phyloP scores from a whole-genome alignment of 1,140 invertebrate species.

The Oryzaephilus surinamensis region DNA sequence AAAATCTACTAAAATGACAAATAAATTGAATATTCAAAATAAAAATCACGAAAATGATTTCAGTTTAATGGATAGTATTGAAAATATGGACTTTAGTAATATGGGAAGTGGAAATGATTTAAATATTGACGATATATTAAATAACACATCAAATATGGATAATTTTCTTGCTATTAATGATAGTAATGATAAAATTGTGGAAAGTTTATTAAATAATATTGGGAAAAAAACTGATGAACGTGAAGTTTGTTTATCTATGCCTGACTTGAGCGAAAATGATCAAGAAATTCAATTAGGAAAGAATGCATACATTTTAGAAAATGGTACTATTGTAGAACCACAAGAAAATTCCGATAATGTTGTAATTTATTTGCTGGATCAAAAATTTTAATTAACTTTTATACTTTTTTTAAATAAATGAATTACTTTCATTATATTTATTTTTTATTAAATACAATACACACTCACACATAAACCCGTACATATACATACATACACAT shows the following conservation, averaged over 20 bases:
- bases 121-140: not conserved
- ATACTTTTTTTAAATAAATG: not conserved
- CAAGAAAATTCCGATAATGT: conserved; percentile 17
- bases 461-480: too few relatives aligned
- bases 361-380: conserved; percentile 19
- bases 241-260: conserved; percentile 31
- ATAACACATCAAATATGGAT: conserved; percentile 1
- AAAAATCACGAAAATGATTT: too few relatives aligned
- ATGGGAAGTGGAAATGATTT: not conserved
- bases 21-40: too few relatives aligned
- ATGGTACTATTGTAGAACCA: conserved; percentile 24
- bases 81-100: too few relatives aligned
- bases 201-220: conserved; percentile 9
- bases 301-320: conserved; percentile 22
- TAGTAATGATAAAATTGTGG: conserved; percentile 5
- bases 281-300: conserved; percentile 21
- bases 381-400: not conserved
- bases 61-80: too few relatives aligned
- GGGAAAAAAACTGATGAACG: not conserved
- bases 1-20: too few relatives aligned
- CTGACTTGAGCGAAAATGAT: conserved; percentile 25
- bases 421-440: not conserved
- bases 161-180: conserved; percentile 2
- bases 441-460: too few relatives aligned
- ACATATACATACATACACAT: too few relatives aligned